Evolutionary conservation across 2,888 invertebrate species (phyloP).

Genomic region (Trissolcus brochymenae): DNA sequence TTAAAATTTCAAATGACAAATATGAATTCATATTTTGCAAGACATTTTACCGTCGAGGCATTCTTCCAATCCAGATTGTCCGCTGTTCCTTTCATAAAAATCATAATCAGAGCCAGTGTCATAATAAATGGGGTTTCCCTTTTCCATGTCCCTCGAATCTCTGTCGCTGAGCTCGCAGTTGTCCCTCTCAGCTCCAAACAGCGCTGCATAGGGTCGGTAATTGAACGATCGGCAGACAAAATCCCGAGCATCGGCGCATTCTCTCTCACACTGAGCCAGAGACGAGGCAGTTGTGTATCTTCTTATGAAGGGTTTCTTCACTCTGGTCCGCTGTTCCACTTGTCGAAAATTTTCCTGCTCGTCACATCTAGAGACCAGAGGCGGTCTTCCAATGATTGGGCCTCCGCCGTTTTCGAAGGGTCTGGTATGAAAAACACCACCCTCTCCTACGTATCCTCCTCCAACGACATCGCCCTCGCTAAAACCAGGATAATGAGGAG

Average conservation of each 20-base stretch:
- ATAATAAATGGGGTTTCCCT: constrained; percentile 90
- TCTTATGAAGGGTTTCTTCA: constrained; percentile 87
- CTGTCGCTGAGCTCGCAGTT: constrained; percentile 94
- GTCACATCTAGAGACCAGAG: constrained; percentile 82
- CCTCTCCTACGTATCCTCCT: constrained; percentile 71
- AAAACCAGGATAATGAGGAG: constrained; percentile 67
- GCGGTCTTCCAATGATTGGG: constrained; percentile 76
- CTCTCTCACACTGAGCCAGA: constrained; percentile 88
- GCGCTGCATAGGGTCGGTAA: constrained; percentile 80
- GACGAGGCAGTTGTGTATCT: constrained; percentile 85
- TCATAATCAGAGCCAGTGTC: constrained; percentile 90
- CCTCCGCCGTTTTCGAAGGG: constrained; percentile 74
- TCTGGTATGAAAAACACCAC: constrained; percentile 69
- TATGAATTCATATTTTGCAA: too few relatives aligned
- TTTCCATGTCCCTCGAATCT: constrained; percentile 88
- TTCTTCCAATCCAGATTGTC: constrained; percentile 84
- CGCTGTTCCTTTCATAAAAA: constrained; percentile 88
- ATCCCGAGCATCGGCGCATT: constrained; percentile 85
- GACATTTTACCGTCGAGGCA: constrained; percentile 88
- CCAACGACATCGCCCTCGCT: constrained; percentile 74
- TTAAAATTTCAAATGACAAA: too few relatives aligned
- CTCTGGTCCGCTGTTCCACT: constrained; percentile 86
- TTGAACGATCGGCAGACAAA: constrained; percentile 84
- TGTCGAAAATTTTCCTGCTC: constrained; percentile 90
- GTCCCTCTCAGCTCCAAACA: constrained; percentile 83